Base-by-base conservation (phyloP, 2,888 invertebrate species). In the Drosophila diplacantha region DNA sequence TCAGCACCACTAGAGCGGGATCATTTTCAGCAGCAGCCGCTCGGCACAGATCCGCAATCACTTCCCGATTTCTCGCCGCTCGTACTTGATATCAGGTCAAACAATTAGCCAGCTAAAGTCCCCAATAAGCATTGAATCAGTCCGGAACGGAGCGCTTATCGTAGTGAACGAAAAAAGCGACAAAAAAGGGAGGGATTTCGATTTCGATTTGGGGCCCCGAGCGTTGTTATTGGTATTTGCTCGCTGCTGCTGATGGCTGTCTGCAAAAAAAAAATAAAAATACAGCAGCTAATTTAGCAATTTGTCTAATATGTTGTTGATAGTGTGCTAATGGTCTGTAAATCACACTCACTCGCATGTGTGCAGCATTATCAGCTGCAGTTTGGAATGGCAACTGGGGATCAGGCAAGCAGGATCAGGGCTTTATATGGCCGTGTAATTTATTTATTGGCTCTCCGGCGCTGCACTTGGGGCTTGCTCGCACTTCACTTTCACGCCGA, bases 261-360 rank as follows among this genome's bases (percentile, higher is more conserved):
- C 55, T 60, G 68, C 53, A 41, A 31, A 46, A 46, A 43, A 53
- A 49, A 56, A 64, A 38, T 14, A 22, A 18, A 47, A 52, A 59
- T 63, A 39, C 72, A 64, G 69, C 78, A 81, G 83, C 77, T 73
- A 73, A 83, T 83, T 81, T 81, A 73, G 69, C 75, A 83, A 83
- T 83, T 78, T 78, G 81, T 83, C 80, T 83, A 83, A 78, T 78
- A 69, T 83, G 71, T 69, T 69, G 63, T 81, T 81, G 84, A 83
- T 79, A 81, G 73, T 75, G 75, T 66, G 73, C 54, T 83, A 81
- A 83, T 79, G 76, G 54, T 79, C 75, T 79, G 80, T 79, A 83
- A 81, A 83, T 83, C 83, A 81, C 67, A 78, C 72, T 65, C 62
- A 59, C 38, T 51, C 38, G 50, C n/a, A 61, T 47, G 47, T 39